A percentile compares a stretch with the other conserved stretches of the same genome.
Conservation (phyloP, 1,140 invertebrate species). For the Drosophila neocordata region DNA sequence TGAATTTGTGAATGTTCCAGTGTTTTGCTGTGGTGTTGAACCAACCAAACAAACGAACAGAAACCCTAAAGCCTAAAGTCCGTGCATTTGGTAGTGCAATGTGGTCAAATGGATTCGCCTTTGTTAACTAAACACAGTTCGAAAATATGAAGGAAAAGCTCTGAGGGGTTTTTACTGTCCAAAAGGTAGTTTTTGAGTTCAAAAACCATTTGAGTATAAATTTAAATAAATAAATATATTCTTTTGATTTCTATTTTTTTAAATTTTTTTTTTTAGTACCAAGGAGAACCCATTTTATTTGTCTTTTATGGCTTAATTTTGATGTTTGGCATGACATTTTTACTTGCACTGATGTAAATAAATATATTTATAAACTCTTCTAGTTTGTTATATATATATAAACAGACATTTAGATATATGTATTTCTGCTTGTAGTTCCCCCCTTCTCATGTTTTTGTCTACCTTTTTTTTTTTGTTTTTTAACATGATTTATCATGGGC, state of each 20-base stretch:
- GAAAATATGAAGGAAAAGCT: no score
- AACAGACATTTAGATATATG: neutral
- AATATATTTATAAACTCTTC: constrained; percentile 3
- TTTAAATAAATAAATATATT: neutral
- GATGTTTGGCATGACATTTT: neutral
- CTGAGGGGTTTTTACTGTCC: no score
- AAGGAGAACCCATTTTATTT: neutral
- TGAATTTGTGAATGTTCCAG: no score
- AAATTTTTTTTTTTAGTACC: neutral
- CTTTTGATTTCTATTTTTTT: neutral
- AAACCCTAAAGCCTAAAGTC: no score
- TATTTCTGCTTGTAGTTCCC: neutral
- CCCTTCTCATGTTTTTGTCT: constrained; percentile 6
- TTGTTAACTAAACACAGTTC: no score
- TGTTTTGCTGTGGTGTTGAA: no score
- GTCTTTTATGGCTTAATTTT: constrained; percentile 1
- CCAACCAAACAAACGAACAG: neutral
- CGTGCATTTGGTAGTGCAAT: no score
- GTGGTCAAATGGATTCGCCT: no score
- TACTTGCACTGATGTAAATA: neutral
- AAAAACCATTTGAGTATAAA: no score
- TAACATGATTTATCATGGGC: constrained; percentile 38
- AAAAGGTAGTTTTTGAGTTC: no score
- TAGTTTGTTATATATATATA: neutral
- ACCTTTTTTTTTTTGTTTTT: constrained; percentile 24